These are phyloP conservation scores for Leucania comma DNA, from an alignment of 2,888 invertebrate genomes.

Conservation along the genomic window DNA sequence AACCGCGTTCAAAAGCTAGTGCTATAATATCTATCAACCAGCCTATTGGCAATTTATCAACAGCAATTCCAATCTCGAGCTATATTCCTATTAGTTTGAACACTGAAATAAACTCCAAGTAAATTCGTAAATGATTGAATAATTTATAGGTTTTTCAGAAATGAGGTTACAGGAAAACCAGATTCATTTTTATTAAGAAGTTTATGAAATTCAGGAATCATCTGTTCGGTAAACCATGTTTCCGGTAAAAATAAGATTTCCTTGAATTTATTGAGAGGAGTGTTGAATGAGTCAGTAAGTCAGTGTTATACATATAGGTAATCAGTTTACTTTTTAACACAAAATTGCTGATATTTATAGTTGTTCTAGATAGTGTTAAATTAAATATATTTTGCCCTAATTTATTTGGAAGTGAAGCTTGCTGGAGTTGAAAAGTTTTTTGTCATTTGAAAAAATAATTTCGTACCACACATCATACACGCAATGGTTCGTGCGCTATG, in stretches of 20 bases:
- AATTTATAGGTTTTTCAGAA: constrained; percentile 24
- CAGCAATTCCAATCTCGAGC: background rate
- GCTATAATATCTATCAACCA: background rate
- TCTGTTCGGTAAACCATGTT: constrained; percentile 28
- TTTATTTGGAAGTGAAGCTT: background rate
- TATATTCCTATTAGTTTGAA: background rate
- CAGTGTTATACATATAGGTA: background rate
- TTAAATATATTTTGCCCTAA: background rate
- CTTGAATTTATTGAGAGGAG: constrained; percentile 34
- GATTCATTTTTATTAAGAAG: constrained; percentile 5
- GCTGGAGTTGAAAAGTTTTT: background rate
- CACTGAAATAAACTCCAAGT: constrained; percentile 5
- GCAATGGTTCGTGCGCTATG: too few relatives aligned
- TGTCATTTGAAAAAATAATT: too few relatives aligned
- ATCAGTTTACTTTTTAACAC: constrained; percentile 2
- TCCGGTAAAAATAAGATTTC: constrained; percentile 53
- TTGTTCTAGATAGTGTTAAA: background rate
- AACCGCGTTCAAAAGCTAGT: too few relatives aligned
- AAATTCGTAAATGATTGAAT: background rate
- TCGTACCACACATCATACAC: too few relatives aligned
- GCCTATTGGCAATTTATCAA: background rate
- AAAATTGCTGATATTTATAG: background rate
- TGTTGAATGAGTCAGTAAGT: constrained; percentile 36
- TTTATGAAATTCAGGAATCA: constrained; percentile 44
- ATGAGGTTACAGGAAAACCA: constrained; percentile 45